Evolutionary conservation across 2,888 invertebrate species (phyloP), one percentile per base, ranked within the genome.

Genomic region (Mesochorus sp.): DNA sequence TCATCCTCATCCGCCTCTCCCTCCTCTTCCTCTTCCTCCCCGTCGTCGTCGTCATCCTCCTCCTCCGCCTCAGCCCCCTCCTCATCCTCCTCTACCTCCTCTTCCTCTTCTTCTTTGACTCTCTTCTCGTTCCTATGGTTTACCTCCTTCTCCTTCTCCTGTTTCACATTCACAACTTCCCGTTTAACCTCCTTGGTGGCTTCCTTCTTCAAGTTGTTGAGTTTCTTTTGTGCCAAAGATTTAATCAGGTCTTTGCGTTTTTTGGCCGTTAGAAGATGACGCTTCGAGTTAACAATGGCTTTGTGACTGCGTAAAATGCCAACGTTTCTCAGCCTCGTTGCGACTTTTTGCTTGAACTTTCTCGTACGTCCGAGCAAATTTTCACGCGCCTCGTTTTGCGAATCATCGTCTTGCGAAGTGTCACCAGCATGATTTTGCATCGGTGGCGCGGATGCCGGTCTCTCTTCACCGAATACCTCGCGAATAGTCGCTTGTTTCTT

Each of bases 401-500:
- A 88, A 77, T 90, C 89, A 39, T 91, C 90, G 12, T 91, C 89
- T 59, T 88, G 88, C 0, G 88, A 89, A 0, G 88, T 89, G 34
- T 90, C 89, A 12, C 86, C 84, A 26, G 79, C 92, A 82, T 92
- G 92, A 84, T 93, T 94, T 0, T 94, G 93, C 78, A 93, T 92
- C 0, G 96, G 96, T 0, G 96, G 96, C 0, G 96, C 96, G 0
- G 96, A 96, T 0, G 96, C 96, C 0, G 97, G 96, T 44, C 96
- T 92, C 85, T 96, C 96, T 77, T 93, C 93, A 0, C 96, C 96
- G 89, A 97, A 96, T 1, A 96, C 96, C 91, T 96, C 96, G 82
- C 95, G 94, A 47, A 96, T 96, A 1, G 95, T 95, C 44, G 95
- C 95, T 84, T 95, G 92, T 86, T 95, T 95, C 89, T 96, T 95